A percentile compares a stretch with the other conserved stretches of the same genome.
These are phyloP conservation scores for Charanyca ferruginea DNA, from an alignment of 2,888 invertebrate genomes.

Conservation along the genomic window DNA sequence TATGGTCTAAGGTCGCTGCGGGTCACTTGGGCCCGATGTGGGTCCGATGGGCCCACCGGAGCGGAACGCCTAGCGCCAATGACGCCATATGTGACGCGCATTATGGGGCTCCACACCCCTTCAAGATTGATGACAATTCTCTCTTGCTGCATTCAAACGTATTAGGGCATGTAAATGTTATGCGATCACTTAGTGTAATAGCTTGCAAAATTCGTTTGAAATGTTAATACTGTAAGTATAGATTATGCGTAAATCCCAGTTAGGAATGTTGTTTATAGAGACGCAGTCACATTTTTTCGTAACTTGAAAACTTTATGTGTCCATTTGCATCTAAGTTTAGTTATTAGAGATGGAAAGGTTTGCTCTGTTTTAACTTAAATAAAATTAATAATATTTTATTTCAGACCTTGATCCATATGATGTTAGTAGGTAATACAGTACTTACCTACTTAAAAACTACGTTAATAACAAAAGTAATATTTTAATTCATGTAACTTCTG, in stretches of 20 bases:
- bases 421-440: too few species aligned
- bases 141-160: constrained; percentile 84
- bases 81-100: constrained; percentile 89
- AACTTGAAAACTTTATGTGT: neutral
- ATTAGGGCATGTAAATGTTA: constrained; percentile 90
- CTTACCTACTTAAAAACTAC: too few species aligned
- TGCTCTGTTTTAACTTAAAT: too few species aligned
- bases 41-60: constrained; percentile 77
- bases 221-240: constrained; percentile 24
- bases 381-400: too few species aligned
- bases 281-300: neutral
- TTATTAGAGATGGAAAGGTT: neutral
- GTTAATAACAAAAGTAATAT: too few species aligned
- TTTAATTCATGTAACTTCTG: too few species aligned
- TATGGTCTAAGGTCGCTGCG: constrained; percentile 81
- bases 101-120: constrained; percentile 85
- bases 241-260: constrained; percentile 24
- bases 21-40: constrained; percentile 75
- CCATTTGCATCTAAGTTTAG: neutral
- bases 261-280: neutral
- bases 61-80: constrained; percentile 80
- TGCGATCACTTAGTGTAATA: constrained; percentile 88
- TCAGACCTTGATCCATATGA: too few species aligned
- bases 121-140: constrained; percentile 88
- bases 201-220: constrained; percentile 76